Conservation (phyloP, 2,113 vertebrate species). For the Calyptommatus sinebrachiatus region DNA sequence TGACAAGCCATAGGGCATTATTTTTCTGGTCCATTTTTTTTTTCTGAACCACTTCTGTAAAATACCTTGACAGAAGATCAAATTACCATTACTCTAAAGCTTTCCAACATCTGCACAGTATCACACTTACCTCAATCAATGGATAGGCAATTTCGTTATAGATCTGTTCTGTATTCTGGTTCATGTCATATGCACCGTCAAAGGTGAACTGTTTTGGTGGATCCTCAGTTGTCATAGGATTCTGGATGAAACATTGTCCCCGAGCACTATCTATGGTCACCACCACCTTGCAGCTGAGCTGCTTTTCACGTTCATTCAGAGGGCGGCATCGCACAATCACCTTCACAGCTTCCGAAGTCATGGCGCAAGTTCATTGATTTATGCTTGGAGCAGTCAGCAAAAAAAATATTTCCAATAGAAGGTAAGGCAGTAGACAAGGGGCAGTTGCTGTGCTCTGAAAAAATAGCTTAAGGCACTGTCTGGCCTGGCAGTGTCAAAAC, state of each 20-base stretch:
- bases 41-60: background rate
- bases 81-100: background rate
- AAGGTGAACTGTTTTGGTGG: constrained; percentile 89
- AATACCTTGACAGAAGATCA: background rate
- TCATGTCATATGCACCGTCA: constrained; percentile 77
- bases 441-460: background rate
- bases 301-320: constrained; percentile 76
- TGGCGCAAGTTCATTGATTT: constrained; percentile 18
- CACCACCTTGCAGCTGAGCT: constrained; percentile 71
- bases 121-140: constrained; percentile 81
- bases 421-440: too few relatives aligned
- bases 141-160: constrained; percentile 86
- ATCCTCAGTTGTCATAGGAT: constrained; percentile 65
- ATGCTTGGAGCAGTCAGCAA: background rate
- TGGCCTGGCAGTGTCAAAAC: background rate
- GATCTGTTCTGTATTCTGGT: constrained; percentile 84
- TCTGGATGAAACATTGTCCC: constrained; percentile 82
- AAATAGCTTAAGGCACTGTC: background rate
- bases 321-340: constrained; percentile 84
- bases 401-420: background rate
- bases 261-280: constrained; percentile 69
- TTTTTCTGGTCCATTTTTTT: background rate
- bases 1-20: background rate
- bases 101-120: background rate
- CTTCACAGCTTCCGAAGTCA: constrained; percentile 82